Conservation (phyloP, 2,888 invertebrate genomes). For the Chrysina gloriosa region DNA sequence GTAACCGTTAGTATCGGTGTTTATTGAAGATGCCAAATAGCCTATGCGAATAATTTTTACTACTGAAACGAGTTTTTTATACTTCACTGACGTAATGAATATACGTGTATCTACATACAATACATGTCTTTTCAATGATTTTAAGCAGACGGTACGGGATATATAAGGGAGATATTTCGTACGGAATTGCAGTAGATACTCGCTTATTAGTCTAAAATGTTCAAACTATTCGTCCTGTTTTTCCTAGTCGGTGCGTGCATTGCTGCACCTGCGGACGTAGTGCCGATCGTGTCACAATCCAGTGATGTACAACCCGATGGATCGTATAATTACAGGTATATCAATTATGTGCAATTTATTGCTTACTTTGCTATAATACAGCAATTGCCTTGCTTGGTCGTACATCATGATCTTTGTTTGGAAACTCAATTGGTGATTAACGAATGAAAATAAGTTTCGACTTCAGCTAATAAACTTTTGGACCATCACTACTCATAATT, state of each 20-base stretch:
- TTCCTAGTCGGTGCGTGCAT: constrained; percentile 36
- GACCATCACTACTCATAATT: no score
- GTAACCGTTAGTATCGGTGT: neutral
- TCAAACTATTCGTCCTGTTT: constrained; percentile 23
- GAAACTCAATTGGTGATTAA: no score
- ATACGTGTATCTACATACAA: no score
- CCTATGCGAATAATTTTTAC: neutral
- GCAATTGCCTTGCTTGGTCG: no score
- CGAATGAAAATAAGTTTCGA: no score
- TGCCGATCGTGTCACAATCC: constrained; percentile 37
- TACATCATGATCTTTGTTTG: no score
- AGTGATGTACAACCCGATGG: constrained; percentile 41
- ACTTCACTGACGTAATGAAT: neutral
- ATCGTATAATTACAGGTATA: constrained; percentile 39
- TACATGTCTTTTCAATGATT: constrained; percentile 25
- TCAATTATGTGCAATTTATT: no score
- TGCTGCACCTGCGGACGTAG: constrained; percentile 34
- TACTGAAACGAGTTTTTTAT: constrained; percentile 25
- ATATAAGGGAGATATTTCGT: constrained; percentile 33
- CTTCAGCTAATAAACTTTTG: no score
- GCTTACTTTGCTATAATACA: no score
- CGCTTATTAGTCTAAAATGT: constrained; percentile 22
- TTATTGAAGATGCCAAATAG: neutral
- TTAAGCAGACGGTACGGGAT: constrained; percentile 8
- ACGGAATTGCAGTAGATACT: constrained; percentile 30